Evolutionary conservation across 2,113 vertebrate genomes (phyloP), one percentile per base, ranked within the genome.

Genomic region (Poecilia latipinna): DNA sequence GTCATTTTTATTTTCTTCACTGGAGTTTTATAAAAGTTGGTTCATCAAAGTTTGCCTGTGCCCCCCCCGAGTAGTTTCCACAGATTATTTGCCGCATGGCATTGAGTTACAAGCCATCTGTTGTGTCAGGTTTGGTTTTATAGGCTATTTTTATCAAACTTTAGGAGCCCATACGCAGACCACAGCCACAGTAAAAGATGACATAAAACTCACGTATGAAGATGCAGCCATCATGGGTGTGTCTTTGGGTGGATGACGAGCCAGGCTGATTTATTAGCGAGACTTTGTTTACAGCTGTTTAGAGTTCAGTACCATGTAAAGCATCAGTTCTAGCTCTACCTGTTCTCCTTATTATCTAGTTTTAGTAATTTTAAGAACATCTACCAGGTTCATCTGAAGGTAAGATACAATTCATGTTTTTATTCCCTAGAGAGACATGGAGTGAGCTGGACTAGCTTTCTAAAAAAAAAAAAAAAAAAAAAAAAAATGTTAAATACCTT

Each of bases 91-190:
- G 24, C 63, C 62, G 60, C 72, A 31, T 60, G 48, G 63, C 64
- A 19, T n/a, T 12, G 48, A 35, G 32, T 60, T 28, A 66, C 62
- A 66, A 65, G 37, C 32, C 63, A 66, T 66, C 72, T 74, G 72
- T 32, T 74, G 62, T 37, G 15, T 66, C 63, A 57, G 63, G 37
- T 57, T 39, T 69, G 28, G 10, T 79, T 74, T 63, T 79, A 57
- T 24, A 65, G 24, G 62, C 31, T 17, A 48, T 26, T 57, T 61
- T 31, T 70, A 61, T 15, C 62, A 70, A 68, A 39, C 13, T 54
- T 48, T 51, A 60, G 10, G 61, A 75, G 31, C 31, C 51, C n/a
- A 44, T 70, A 33, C 67, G 22, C 39, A 72, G 39, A 67, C n/a
- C 63, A 44, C 39, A 79, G 70, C 64, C 65, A 24, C 39, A 26